Evolutionary conservation across 2,888 invertebrate genomes (phyloP), one percentile per base, ranked within the genome.

Genomic region (Charanyca ferruginea): DNA sequence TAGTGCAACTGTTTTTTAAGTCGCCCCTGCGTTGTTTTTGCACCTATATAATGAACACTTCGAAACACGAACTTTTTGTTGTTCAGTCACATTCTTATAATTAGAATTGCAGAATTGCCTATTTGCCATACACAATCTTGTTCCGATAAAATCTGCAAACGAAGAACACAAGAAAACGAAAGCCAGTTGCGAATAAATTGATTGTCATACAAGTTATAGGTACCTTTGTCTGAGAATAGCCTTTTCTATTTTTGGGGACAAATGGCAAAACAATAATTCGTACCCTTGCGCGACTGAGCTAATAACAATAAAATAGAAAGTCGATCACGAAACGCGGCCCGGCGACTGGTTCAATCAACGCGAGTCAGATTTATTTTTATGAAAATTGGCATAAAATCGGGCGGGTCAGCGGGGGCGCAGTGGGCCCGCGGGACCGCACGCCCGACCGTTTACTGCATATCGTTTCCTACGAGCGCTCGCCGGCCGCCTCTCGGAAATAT

Each of bases 251-350:
- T 91, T 93, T 92, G 86, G 88, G 85, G 88, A 93, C 93, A 94
- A 94, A 94, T 93, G 94, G 92, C 92, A 91, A 92, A 94, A 95
- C 95, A 94, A 95, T 95, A 94, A 94, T 90, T 94, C 92, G 93
- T 93, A 94, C 95, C 95, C 95, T 94, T 92, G 85, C 87, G 90
- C 90, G 90, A 85, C 90, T 89, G 89, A 91, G 89, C 91, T 95
- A 94, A 95, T 95, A 95, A 95, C 95, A 95, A 95, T 95, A 95
- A 95, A 95, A 94, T 94, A 94, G 95, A 94, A 91, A 93, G 92
- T 91, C 94, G 93, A 93, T 93, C 92, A 90, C 91, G 90, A 89
- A 73, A 86, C 88, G 85, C 88, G 88, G 91, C 90, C 85, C 86
- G 94, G 91, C 89, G 94, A 94, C 94, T 94, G 94, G 95, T 95